These are phyloP conservation scores for Dipodomys merriami DNA, from an alignment of 2,113 vertebrate genomes.

Conservation along the genomic window DNA sequence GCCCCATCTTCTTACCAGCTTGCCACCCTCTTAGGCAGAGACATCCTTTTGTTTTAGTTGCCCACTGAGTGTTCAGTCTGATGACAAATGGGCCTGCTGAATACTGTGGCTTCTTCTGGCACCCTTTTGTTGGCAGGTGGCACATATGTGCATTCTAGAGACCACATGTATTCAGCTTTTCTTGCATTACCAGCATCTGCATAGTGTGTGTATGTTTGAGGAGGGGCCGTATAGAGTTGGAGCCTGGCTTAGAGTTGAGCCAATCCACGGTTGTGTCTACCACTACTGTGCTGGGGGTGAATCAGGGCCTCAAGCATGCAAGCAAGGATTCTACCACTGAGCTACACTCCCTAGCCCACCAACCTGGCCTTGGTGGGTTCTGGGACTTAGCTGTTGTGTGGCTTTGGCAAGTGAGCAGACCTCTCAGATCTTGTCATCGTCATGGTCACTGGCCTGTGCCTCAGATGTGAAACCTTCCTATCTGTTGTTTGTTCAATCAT, in stretches of 20 bases:
- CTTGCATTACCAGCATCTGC: not conserved
- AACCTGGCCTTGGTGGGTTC: not conserved
- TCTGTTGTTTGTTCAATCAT: not conserved
- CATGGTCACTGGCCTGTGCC: not conserved
- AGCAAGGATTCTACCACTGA: not conserved
- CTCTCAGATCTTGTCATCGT: not conserved
- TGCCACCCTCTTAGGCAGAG: not conserved
- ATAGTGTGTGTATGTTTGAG: not conserved
- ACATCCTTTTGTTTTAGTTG: not conserved
- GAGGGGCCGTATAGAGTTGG: not conserved
- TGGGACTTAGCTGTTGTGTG: not conserved
- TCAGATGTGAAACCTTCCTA: not conserved
- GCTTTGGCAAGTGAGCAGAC: not conserved
- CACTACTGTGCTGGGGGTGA: not conserved
- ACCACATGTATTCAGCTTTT: not conserved
- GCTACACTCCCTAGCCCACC: not conserved
- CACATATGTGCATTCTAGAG: not conserved
- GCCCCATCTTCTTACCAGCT: not conserved
- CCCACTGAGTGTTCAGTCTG: not conserved
- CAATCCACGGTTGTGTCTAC: not conserved
- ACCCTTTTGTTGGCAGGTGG: not conserved
- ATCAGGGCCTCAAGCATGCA: not conserved
- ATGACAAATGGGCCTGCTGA: fast-evolving
- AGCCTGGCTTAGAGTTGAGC: not conserved
- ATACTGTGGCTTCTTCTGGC: not conserved